Base-by-base conservation (phyloP, 2,888 invertebrate genomes). In the Coleophora deauratella region DNA sequence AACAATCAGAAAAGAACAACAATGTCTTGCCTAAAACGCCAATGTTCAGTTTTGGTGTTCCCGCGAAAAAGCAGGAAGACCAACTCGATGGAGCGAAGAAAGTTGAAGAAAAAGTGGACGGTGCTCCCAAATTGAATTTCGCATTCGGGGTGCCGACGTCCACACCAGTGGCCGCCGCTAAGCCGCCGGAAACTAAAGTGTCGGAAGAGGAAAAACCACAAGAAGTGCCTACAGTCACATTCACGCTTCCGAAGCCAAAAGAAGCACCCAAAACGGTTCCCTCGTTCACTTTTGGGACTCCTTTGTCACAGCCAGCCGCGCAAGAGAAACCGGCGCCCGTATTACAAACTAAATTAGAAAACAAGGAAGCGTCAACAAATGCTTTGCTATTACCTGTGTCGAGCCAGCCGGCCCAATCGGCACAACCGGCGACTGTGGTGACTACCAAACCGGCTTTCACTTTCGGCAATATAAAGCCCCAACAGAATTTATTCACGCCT, bases 1-100 rank as follows among this genome's bases (percentile, higher is more conserved):
- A 66, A 45, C 61, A 66, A 47, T 62, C 65, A 0, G 80, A 78
- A 61, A 69, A 68, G 4, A 79, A 80, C 50, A 80, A 81, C 43
- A 79, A 77, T 55, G 50, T 60, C 40, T 46, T 77, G 33, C 41
- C 69, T 30, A 69, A 70, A 52, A 54, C 62, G 15, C 61, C 72
- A 3, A 54, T 39, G 11, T 46, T 46, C 30, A 33, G 37, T n/a
- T 43, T 46, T 13, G 43, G 46, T 12, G 2, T 46, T 30, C 43
- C 46, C 1, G 27, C 39, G 8, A 43, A 41, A 15, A 41, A 39
- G 13, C 8, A 33, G 2, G 42, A 42, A 13, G 45, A 43, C 32
- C 31, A 56, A 44, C 28, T 14, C 30, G 55, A 59, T 32, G 27
- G 31, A 13, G 2, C 42, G 27, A 57, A 50, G 7, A 43, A 45